Evolutionary conservation across 2,797 vertebrate genomes (phyloP).

Genomic region (Erithacus rubecula): DNA sequence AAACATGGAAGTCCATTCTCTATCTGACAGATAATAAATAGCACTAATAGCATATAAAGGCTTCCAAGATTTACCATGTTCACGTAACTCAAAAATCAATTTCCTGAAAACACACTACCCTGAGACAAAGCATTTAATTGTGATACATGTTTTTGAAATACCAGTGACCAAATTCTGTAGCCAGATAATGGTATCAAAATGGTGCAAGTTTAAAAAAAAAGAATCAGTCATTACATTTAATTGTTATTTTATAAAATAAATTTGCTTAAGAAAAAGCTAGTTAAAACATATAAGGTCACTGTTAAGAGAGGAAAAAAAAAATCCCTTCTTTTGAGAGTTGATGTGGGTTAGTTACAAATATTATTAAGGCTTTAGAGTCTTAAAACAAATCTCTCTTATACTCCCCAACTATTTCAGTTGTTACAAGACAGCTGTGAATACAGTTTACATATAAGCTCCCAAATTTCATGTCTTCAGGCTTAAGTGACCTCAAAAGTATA

Average conservation of each 20-base stretch:
- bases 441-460: not conserved
- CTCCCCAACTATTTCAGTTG: not conserved
- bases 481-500: not conserved
- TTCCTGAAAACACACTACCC: not conserved
- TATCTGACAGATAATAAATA: not conserved
- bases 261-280: not conserved
- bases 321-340: not conserved
- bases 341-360: not conserved
- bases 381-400: not conserved
- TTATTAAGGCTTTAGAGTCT: not conserved
- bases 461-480: not conserved
- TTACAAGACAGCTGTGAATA: not conserved
- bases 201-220: not conserved
- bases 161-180: not conserved
- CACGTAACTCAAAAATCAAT: constrained; percentile 48
- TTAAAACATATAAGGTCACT: not conserved
- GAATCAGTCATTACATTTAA: not conserved
- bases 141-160: not conserved
- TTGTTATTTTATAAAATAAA: not conserved
- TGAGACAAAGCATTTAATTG: constrained; percentile 9
- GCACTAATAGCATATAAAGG: not conserved
- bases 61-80: not conserved
- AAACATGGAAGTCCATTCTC: not conserved
- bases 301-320: not conserved
- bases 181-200: not conserved